phyloP scores from a whole-genome alignment of 2,888 invertebrate species.

The Masnerella sp. region DNA sequence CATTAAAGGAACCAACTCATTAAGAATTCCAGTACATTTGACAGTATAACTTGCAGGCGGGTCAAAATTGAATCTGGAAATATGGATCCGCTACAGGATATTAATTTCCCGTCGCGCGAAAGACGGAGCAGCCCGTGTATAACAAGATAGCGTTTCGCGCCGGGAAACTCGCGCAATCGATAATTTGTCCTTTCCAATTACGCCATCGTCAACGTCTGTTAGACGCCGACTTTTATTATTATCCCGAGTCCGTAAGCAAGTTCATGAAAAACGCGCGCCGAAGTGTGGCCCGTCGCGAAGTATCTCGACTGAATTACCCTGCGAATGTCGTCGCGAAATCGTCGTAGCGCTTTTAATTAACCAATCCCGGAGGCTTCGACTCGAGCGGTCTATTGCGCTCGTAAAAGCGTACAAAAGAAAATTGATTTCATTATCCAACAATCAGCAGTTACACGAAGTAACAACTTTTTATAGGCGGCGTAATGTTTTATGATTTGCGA shows the following conservation, averaged over 20 bases:
- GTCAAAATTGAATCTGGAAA: constrained; percentile 45
- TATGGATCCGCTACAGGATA: constrained; percentile 43
- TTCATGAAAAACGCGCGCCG: constrained; percentile 20
- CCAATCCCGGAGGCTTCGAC: constrained; percentile 17
- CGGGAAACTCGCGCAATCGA: constrained; percentile 30
- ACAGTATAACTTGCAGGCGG: constrained; percentile 12
- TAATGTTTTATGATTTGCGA: constrained; percentile 37
- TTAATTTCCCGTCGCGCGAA: constrained; percentile 37
- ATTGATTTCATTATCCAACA: constrained; percentile 47
- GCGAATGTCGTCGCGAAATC: constrained; percentile 13
- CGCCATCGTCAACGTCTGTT: constrained; percentile 20
- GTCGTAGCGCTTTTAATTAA: constrained; percentile 44
- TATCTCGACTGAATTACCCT: constrained; percentile 27
- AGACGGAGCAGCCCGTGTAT: constrained; percentile 27
- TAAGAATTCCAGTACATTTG: too few species aligned
- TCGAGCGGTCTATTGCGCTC: constrained; percentile 17
- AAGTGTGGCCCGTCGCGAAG: constrained; percentile 11
- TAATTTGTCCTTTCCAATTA: constrained; percentile 53
- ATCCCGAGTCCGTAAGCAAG: constrained; percentile 30
- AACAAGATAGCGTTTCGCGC: constrained; percentile 44
- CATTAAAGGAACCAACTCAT: too few species aligned
- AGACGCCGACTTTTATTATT: constrained; percentile 37
- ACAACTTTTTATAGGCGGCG: constrained; percentile 26
- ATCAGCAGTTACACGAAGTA: constrained; percentile 22
- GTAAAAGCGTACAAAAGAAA: constrained; percentile 35